Conservation (phyloP, 2,797 vertebrate species). For the Loriculus beryllinus region DNA sequence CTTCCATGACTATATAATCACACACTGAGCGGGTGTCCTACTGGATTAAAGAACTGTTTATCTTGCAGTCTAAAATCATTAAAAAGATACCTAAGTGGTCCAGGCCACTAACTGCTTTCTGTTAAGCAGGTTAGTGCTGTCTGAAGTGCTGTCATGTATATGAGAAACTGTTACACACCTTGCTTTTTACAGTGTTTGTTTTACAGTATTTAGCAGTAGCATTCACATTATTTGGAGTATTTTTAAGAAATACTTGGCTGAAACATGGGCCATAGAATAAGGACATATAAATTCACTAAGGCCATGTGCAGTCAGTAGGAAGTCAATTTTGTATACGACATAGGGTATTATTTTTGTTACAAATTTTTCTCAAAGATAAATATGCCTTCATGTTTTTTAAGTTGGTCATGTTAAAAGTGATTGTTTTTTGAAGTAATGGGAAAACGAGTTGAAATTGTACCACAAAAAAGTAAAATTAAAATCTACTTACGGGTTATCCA, state of each 20-base stretch:
- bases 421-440: background rate
- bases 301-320: background rate
- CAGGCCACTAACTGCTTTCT: background rate
- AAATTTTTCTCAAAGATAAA: background rate
- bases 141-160: background rate
- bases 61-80: background rate
- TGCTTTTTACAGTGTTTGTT: background rate
- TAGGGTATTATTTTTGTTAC: background rate
- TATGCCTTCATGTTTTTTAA: slow-evolving; percentile 65
- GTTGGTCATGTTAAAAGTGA: background rate
- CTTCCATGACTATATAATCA: background rate
- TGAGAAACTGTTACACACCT: background rate
- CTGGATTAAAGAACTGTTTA: background rate
- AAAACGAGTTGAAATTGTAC: background rate
- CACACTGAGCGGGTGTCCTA: background rate
- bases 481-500: slow-evolving; percentile 91
- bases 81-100: background rate
- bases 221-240: background rate
- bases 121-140: background rate
- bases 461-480: background rate
- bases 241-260: background rate
- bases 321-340: background rate
- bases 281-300: background rate
- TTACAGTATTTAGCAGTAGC: background rate
- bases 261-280: background rate